Base-by-base conservation (phyloP, 2,113 vertebrate species). In the Entomyzon cyanotis region DNA sequence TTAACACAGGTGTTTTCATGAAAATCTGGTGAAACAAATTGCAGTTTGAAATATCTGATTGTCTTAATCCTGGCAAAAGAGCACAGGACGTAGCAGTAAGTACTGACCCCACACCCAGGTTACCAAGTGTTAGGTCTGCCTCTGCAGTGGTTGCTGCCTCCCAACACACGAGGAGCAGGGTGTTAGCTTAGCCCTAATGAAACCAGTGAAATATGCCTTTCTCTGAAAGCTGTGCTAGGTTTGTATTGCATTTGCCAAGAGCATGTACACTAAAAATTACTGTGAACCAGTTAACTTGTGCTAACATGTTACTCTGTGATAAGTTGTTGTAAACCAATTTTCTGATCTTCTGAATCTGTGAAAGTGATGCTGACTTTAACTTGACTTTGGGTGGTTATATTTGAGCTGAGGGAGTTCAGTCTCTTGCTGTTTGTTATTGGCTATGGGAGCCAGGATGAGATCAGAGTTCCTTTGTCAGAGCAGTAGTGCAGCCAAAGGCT, bases 271-370 rank as follows among this genome's bases (percentile, higher is more conserved):
- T 68, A 93, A 96, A 89, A 95, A 94, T 92, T 87, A 70, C 89
- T 93, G 86, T 71, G 84, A 89, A 89, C 90, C 89, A 75, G 73
- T 94, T 94, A 84, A 93, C 94, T 96, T 93, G 89, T 89, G 91
- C 91, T 84, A 90, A 67, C 89, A 56, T 63, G 90, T 93, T 93
- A 52, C 60, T 89, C 64, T 41, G n/a, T 41, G 93, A 44, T 75
- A 94, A 95, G 86, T 75, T 92, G 80, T 60, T 93, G 76, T 9
- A 23, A 97, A 92, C 47, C 84, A 64, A 75, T 96, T 94, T 96
- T 94, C 76, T 92, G 44, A 80, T 88, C 63, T 77, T 81, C 82
- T 74, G 47, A 80, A 68, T 87, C 75, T 24, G 24, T 83, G 82
- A 91, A 93, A 19, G 27, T 28, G 59, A 18, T 21, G 53, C 60